Base-by-base conservation (phyloP, 2,797 vertebrate genomes). In the Pseudomugil gertrudae region DNA sequence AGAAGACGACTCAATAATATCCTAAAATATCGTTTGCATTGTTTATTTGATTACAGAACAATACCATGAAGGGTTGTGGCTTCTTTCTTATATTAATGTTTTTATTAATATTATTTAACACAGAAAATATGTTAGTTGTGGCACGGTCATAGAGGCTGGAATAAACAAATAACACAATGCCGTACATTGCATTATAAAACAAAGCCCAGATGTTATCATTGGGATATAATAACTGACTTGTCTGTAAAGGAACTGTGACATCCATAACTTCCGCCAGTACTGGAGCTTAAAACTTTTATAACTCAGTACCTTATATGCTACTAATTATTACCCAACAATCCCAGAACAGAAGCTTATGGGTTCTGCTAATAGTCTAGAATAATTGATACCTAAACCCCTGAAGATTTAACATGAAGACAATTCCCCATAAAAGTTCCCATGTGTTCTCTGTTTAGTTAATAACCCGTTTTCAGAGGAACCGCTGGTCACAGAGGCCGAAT, bases 11-110 rank as follows among this genome's bases (percentile, higher is more conserved):
- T 61, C 66, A 77, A 74, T 69, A 75, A 75, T 61, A 79, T 15
- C 26, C 65, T 72, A 59, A 55, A 24, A 27, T 38, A 69, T 71
- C 63, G 76, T 79, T 33, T 67, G 56, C 45, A 63, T 54, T 56
- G 58, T 52, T 63, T 26, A 47, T 66, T 54, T 55, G 30, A 35
- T 54, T 78, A 72, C 30, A 74, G 59, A 78, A 84, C 70, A 74
- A 66, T 30, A 70, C 53, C 9, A 6, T 24, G 58, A 26, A 69
- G 45, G 29, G 69, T 45, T 70, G 48, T 70, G 69, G 62, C 48
- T 63, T 60, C 50, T 81, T 57, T 50, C 23, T 7, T 10, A 21
- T n/a, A 35, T 27, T 54, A 63, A 47, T 45, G 29, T 66, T 47
- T 64, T 53, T 60, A 23, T 2, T 14, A 33, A 19, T 54, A 51